Evolutionary conservation across 1,140 invertebrate genomes (phyloP).

Genomic region (Dendroctonus valens): DNA sequence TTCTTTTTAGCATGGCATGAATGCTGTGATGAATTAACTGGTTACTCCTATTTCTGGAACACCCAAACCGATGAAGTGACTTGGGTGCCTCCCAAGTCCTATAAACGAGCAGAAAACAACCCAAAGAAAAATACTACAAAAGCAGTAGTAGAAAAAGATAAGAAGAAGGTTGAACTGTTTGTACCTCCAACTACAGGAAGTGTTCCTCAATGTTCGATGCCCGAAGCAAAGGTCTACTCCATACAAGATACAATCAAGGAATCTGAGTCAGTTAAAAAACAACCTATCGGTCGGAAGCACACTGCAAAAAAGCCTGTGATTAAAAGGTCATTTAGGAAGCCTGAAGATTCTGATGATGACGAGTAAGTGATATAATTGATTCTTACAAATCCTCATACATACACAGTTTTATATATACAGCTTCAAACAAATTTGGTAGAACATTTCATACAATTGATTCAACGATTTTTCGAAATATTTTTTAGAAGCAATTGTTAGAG

Average conservation of each 20-base stretch:
- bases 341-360: constrained; percentile 54
- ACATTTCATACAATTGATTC: no score
- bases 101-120: constrained; percentile 34
- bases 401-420: no score
- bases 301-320: not conserved
- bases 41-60: constrained; percentile 75
- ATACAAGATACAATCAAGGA: constrained; percentile 31
- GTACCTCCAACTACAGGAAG: constrained; percentile 9
- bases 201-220: constrained; percentile 23
- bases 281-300: not conserved
- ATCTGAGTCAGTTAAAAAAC: constrained; percentile 15
- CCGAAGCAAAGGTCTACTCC: constrained; percentile 31
- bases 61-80: constrained; percentile 68
- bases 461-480: no score
- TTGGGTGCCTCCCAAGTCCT: constrained; percentile 67
- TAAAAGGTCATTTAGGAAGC: not conserved
- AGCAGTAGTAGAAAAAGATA: not conserved
- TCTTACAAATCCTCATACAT: no score
- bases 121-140: not conserved
- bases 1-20: constrained; percentile 60
- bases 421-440: no score
- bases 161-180: constrained; percentile 23
- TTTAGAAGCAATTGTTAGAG: no score
- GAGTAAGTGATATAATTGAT: constrained; percentile 49
- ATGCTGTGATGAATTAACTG: constrained; percentile 65